phyloP scores from a whole-genome alignment of 2,797 vertebrate genomes.

The Lophura swinhoii region DNA sequence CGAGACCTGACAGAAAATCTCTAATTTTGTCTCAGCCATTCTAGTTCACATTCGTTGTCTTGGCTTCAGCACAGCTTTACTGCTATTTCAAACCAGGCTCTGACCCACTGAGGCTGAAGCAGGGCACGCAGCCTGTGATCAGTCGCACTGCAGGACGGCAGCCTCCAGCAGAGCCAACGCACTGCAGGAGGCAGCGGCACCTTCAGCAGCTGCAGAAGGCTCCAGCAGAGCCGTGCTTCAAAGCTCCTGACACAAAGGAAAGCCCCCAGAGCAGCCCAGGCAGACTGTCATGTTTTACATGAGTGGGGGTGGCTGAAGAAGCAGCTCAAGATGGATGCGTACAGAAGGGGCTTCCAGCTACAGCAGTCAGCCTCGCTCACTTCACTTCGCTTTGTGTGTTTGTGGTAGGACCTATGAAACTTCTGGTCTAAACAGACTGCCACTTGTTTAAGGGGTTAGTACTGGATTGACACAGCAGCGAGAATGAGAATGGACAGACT shows the following conservation, averaged over 20 bases:
- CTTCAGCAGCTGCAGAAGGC: background rate
- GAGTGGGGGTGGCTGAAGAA: background rate
- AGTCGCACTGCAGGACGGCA: background rate
- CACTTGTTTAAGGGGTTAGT: background rate
- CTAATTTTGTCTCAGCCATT: background rate
- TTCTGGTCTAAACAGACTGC: background rate
- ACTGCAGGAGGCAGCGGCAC: background rate
- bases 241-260: background rate
- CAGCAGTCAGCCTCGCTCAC: accelerated
- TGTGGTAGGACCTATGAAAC: accelerated
- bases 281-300: background rate
- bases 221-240: background rate
- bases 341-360: background rate
- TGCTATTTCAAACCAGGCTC: background rate
- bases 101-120: background rate
- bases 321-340: background rate
- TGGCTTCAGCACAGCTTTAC: background rate
- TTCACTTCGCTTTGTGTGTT: background rate
- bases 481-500: background rate
- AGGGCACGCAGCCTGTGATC: background rate
- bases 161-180: background rate
- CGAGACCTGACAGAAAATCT: accelerated
- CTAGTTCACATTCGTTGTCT: background rate
- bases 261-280: background rate
- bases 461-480: background rate